These are phyloP conservation scores for Lasioglossum villosulum DNA, from an alignment of 2,888 invertebrate species.

Conservation along the genomic window DNA sequence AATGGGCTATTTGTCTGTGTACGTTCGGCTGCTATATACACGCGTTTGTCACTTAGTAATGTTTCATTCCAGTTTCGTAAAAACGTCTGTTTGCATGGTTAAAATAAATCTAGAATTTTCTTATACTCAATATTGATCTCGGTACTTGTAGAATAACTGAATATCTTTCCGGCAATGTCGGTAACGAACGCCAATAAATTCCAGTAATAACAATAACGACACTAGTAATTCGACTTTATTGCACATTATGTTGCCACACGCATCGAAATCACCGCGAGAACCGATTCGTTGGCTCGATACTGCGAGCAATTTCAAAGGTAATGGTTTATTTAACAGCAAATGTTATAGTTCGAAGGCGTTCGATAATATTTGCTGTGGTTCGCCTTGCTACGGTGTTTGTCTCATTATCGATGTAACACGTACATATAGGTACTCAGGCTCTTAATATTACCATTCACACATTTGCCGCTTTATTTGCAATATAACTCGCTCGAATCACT, in stretches of 20 bases:
- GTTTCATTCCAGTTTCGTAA: background rate
- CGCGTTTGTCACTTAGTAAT: no score
- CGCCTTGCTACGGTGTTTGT: background rate
- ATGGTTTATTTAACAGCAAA: conserved; percentile 1
- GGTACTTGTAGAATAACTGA: background rate
- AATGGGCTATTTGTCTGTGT: background rate
- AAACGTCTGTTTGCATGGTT: background rate
- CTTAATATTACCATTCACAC: background rate
- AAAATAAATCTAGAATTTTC: background rate
- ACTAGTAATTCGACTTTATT: background rate
- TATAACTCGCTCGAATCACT: background rate
- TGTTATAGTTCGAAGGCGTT: background rate
- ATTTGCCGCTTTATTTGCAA: background rate
- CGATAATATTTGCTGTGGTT: background rate
- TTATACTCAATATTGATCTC: background rate
- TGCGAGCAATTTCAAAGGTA: background rate
- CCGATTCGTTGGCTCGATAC: background rate
- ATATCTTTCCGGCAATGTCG: background rate
- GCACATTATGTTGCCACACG: background rate
- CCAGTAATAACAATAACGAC: background rate
- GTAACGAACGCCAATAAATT: background rate
- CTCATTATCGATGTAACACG: background rate
- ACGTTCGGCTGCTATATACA: background rate
- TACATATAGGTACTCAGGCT: background rate
- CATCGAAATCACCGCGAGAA: conserved; percentile 7